These are phyloP conservation scores for Pogonognathellus flavescens DNA, from an alignment of 1,140 invertebrate genomes.

Conservation along the genomic window DNA sequence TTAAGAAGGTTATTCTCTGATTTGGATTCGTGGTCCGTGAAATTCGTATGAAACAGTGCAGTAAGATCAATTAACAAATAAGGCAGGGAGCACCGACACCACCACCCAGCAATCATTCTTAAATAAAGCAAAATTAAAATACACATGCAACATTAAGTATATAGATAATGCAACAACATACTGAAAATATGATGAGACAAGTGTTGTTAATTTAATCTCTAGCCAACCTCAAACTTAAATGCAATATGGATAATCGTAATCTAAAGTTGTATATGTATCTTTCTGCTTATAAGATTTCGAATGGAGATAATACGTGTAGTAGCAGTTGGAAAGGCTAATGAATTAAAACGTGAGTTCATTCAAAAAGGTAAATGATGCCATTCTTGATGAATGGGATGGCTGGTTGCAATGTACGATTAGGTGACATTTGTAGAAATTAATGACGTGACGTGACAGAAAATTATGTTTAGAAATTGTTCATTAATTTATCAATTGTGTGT, in stretches of 20 bases:
- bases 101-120: slow-evolving; percentile 32
- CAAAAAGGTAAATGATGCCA: slow-evolving; percentile 41
- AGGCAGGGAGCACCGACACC: not conserved
- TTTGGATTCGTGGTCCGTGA: slow-evolving; percentile 2
- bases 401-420: not conserved
- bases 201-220: not conserved
- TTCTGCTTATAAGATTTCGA: not conserved
- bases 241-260: not conserved
- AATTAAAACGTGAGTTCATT: slow-evolving; percentile 18
- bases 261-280: not conserved
- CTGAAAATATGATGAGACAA: not conserved
- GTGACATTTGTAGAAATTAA: slow-evolving; percentile 39
- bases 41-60: slow-evolving; percentile 25
- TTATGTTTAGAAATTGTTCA: slow-evolving; percentile 46
- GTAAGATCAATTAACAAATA: slow-evolving; percentile 28
- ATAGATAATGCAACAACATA: not conserved
- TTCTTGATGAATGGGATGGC: slow-evolving; percentile 29
- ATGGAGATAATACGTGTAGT: not conserved
- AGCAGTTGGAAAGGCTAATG: not conserved
- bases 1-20: slow-evolving; percentile 3
- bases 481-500: slow-evolving; percentile 40
- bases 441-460: slow-evolving; percentile 44
- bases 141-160: not conserved
- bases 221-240: not conserved
- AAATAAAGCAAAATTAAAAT: slow-evolving; percentile 30